Evolutionary conservation across 2,113 vertebrate species (phyloP).

Genomic region (Lontra canadensis): DNA sequence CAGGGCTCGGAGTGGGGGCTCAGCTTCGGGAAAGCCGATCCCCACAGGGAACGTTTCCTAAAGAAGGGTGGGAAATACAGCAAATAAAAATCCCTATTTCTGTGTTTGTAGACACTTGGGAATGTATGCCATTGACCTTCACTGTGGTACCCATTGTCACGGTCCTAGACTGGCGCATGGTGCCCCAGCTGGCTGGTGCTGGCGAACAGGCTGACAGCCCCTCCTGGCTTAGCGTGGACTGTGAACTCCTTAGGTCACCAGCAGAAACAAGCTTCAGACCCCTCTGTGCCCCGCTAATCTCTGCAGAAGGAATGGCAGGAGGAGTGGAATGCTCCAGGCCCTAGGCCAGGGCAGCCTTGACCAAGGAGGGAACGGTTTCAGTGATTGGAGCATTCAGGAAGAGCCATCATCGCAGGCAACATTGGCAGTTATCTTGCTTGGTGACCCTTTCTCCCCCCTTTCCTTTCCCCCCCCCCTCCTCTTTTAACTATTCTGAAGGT

Average conservation of each 20-base stretch:
- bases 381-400: background rate
- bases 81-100: background rate
- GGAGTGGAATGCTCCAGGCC: background rate
- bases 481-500: background rate
- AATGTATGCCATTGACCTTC: background rate
- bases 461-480: too few species aligned
- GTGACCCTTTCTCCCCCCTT: background rate
- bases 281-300: background rate
- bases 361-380: background rate
- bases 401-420: background rate
- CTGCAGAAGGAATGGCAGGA: background rate
- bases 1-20: background rate
- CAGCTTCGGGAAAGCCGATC: background rate
- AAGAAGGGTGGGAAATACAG: background rate
- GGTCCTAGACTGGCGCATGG: background rate
- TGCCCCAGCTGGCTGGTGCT: background rate
- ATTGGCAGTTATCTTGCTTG: background rate
- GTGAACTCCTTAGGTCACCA: background rate
- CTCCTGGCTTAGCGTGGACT: background rate
- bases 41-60: background rate
- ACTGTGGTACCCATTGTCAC: rapidly evolving
- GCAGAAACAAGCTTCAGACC: background rate
- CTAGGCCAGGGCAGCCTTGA: background rate
- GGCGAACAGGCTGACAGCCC: rapidly evolving
- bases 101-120: background rate